Percentiles rank a stretch among this genome's conserved stretches.
Evolutionary conservation across 2,797 vertebrate species (phyloP).

Genomic region (Molothrus ater): DNA sequence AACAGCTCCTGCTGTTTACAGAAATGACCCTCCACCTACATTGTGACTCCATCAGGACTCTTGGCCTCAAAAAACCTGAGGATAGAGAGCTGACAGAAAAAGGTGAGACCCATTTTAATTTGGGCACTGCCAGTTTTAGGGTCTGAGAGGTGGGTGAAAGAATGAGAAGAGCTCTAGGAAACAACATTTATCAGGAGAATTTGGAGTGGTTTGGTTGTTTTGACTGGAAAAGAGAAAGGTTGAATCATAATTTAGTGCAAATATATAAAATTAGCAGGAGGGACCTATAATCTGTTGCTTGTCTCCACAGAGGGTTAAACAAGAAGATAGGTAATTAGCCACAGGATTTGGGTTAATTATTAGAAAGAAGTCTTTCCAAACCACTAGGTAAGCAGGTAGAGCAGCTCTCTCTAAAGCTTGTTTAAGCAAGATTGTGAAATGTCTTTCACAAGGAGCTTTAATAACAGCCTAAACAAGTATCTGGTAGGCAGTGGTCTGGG

Average conservation of each 20-base stretch:
- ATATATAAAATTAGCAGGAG: constrained; percentile 21
- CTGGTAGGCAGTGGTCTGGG: background rate
- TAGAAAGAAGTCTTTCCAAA: constrained; percentile 60
- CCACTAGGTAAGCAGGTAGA: constrained; percentile 58
- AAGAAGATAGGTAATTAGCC: constrained; percentile 38
- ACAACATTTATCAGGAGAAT: background rate
- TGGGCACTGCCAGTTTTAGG: background rate
- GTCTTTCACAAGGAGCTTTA: constrained; percentile 49
- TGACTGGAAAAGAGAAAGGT: background rate
- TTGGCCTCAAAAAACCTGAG: background rate
- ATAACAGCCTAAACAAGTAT: constrained; percentile 43
- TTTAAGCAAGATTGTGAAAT: constrained; percentile 55
- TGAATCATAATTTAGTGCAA: background rate
- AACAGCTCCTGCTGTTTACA: background rate
- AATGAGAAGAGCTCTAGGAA: background rate
- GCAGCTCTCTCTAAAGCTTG: constrained; percentile 44
- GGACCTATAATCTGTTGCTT: background rate
- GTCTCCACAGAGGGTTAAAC: constrained; percentile 42
- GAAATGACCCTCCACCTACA: background rate
- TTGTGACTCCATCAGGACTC: background rate
- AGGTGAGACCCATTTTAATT: background rate
- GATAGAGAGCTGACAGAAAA: background rate
- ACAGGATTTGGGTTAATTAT: constrained; percentile 56
- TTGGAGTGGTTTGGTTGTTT: background rate
- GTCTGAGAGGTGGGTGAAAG: background rate